Evolutionary conservation across 2,888 invertebrate genomes (phyloP).

Genomic region (Eucera pruinosa): DNA sequence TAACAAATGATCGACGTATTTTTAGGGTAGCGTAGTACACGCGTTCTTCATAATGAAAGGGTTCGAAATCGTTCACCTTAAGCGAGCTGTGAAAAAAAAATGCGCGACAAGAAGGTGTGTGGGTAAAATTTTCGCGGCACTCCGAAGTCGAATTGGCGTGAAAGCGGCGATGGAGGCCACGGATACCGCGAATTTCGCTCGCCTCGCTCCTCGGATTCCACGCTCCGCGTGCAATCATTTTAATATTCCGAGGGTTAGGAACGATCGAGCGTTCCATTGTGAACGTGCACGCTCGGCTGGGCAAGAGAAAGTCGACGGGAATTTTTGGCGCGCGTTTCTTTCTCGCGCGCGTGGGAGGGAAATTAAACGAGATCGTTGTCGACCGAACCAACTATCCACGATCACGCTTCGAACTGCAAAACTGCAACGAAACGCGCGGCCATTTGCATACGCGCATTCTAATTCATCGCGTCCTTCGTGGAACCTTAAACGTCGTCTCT

Average conservation of each 20-base stretch:
- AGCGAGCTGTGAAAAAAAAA: no score
- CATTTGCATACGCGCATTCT: no score
- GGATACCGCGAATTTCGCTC: slow-evolving; percentile 10
- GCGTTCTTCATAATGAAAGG: no score
- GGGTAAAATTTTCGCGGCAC: neutral
- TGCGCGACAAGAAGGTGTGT: no score
- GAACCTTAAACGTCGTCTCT: no score
- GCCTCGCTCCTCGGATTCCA: neutral
- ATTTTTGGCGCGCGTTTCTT: slow-evolving; percentile 53
- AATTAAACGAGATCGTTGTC: slow-evolving; percentile 35
- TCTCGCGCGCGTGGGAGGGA: slow-evolving; percentile 42
- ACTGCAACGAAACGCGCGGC: no score
- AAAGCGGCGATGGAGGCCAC: neutral
- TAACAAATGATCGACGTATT: no score
- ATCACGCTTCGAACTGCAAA: slow-evolving; percentile 5
- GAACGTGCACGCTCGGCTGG: slow-evolving; percentile 37
- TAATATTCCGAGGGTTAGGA: slow-evolving; percentile 31
- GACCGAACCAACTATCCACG: slow-evolving; percentile 1
- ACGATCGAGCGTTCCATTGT: slow-evolving; percentile 35
- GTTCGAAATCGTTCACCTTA: no score
- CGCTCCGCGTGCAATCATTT: slow-evolving; percentile 2
- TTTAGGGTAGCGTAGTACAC: no score
- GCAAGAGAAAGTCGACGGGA: slow-evolving; percentile 47
- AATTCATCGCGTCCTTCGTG: no score
- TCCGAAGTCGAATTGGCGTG: neutral